Evolutionary conservation across 1,140 invertebrate species (phyloP).

Genomic region (Listronotus bonariensis): DNA sequence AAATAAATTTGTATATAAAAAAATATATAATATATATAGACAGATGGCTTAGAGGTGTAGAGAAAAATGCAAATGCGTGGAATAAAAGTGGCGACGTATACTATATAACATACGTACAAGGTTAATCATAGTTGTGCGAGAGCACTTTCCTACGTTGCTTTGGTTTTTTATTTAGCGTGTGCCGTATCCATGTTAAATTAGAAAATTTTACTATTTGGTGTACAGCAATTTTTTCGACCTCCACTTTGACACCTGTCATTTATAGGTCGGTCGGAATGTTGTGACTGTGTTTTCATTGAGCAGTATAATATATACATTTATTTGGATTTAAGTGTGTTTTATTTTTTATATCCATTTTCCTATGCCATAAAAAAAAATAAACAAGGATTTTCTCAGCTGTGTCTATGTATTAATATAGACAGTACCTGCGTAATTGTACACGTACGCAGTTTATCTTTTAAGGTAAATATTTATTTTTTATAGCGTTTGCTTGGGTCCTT

Average conservation of each 20-base stretch:
- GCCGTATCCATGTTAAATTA: conserved; percentile 58
- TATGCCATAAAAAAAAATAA: neutral
- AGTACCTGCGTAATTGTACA: too few relatives aligned
- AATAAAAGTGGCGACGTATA: conserved; percentile 56
- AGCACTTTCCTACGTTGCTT: conserved; percentile 55
- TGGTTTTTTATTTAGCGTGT: conserved; percentile 55
- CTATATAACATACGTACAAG: conserved; percentile 58
- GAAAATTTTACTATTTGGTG: conserved; percentile 59
- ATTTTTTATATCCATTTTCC: neutral
- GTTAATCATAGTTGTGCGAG: conserved; percentile 54
- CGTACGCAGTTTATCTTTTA: too few relatives aligned
- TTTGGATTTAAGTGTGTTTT: conserved; percentile 47
- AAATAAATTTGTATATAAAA: conserved; percentile 58
- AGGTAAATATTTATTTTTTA: too few relatives aligned
- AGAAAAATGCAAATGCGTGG: conserved; percentile 23
- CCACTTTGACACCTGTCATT: conserved; percentile 27
- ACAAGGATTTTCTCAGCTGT: too few relatives aligned
- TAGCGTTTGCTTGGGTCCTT: too few relatives aligned
- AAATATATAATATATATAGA: conserved; percentile 58
- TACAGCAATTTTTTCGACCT: conserved; percentile 57
- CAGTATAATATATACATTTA: conserved; percentile 59
- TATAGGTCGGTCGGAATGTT: conserved; percentile 52
- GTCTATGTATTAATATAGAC: too few relatives aligned
- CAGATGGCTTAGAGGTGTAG: conserved; percentile 29
- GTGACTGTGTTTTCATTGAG: conserved; percentile 59